These are phyloP conservation scores for Larimichthys crocea DNA, from an alignment of 2,113 vertebrate species.

Conservation along the genomic window DNA sequence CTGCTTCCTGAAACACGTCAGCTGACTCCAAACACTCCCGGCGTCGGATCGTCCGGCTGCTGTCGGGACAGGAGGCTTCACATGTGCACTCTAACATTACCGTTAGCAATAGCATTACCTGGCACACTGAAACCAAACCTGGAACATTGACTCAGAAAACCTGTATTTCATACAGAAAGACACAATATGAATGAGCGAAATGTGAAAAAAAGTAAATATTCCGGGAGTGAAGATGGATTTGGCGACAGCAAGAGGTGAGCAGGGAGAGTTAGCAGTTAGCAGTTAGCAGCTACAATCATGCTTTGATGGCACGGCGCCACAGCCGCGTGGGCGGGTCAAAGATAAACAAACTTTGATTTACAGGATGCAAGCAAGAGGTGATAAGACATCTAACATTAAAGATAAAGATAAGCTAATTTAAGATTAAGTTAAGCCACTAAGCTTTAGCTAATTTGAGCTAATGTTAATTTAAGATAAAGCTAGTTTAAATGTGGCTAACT, in stretches of 20 bases:
- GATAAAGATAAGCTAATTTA: too few species aligned
- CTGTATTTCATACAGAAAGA: not conserved
- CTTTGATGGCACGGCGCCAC: too few species aligned
- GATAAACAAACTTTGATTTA: not conserved
- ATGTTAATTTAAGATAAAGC: too few species aligned
- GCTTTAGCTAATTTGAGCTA: too few species aligned
- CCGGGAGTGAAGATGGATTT: slow-evolving; percentile 29
- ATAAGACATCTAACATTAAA: too few species aligned
- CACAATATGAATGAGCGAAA: slow-evolving; percentile 1
- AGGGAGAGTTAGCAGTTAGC: too few species aligned
- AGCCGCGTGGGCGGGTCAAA: not conserved
- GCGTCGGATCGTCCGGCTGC: slow-evolving; percentile 37
- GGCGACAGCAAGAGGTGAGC: not conserved
- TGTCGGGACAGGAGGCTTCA: slow-evolving; percentile 7
- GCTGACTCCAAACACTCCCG: slow-evolving; percentile 24
- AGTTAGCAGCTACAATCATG: too few species aligned
- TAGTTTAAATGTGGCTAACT: too few species aligned
- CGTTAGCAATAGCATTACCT: slow-evolving; percentile 37
- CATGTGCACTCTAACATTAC: slow-evolving; percentile 36
- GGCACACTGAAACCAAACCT: slow-evolving; percentile 28
- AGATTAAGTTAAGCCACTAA: too few species aligned
- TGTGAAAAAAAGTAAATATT: not conserved
- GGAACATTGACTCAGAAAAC: not conserved
- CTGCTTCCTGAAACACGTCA: slow-evolving; percentile 41
- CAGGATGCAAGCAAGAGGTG: not conserved